Base-by-base conservation (phyloP, 2,797 vertebrate species). In the Cebuella pygmaea region DNA sequence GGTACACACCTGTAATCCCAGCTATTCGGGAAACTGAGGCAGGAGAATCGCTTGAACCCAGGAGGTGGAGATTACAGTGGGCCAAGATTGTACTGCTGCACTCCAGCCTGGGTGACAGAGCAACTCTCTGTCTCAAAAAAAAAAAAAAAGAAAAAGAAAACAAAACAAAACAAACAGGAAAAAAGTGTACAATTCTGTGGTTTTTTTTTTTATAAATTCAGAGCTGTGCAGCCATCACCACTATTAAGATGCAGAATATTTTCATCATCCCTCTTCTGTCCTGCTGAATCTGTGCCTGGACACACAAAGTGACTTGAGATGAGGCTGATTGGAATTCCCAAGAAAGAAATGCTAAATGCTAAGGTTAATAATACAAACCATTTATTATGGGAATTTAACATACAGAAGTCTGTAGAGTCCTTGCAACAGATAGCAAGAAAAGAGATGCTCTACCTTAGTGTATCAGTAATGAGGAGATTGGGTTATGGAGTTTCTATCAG, bases 101-200 rank as follows among this genome's bases (percentile, higher is more conserved):
- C 61, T n/a, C 15, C 61, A 67, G 61, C 61, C 33, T 67, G 33
- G 61, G 61, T 1, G 33, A n/a, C 15, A n/a, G 61, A n/a, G 61
- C 17, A 1, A n/a, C 15, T 8, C 61, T 67, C 33, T 19, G 33
- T 19, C 14, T 64, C 61, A 64, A 64, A 64, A 64, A n/a, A 64
- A 33, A 17, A 61, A 61, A 57, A 33, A 64, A 13, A 8, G 7
- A 17, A 17, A 33, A 3, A 19, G 4, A 9, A 4, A n/a, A n/a
- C 8, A 1, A n/a, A 17, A 30, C 2, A 33, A 15, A 33, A 11
- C 1, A 33, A 27, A 4, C 19, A n/a, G 7, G 7, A 19, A n/a
- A 4, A 33, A 17, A 48, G 72, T 70, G 5, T 75, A 14, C 3
- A 59, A 17, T 57, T 64, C 57, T 30, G 13, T 30, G 14, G 14